phyloP scores from a whole-genome alignment of 2,113 vertebrate species.

The Cyanoramphus novaezelandiae region DNA sequence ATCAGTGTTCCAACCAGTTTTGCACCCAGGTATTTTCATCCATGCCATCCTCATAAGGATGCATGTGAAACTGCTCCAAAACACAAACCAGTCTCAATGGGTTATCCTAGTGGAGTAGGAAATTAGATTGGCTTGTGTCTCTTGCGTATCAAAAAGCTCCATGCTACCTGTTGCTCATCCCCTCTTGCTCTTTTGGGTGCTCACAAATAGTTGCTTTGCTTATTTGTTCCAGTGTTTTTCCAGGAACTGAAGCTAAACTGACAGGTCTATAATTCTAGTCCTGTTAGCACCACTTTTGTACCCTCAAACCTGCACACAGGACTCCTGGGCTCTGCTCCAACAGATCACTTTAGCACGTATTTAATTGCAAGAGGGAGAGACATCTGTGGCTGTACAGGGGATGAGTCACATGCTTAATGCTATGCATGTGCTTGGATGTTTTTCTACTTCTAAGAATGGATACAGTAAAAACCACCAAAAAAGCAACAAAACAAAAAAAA shows the following conservation, averaged over 20 bases:
- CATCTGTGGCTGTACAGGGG: background rate
- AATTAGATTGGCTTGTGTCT: background rate
- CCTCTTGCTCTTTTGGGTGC: background rate
- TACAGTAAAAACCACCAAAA: background rate
- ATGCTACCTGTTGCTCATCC: background rate
- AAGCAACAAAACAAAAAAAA: background rate
- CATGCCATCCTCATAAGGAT: background rate
- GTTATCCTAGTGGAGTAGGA: background rate
- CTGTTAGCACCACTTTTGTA: background rate
- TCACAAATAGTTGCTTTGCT: background rate
- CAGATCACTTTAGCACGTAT: background rate
- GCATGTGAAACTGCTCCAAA: background rate
- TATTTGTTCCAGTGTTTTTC: slow-evolving; percentile 1
- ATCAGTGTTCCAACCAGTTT: background rate
- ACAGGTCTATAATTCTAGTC: background rate
- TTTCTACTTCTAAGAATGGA: background rate
- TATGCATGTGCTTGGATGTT: background rate
- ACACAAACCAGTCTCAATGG: background rate
- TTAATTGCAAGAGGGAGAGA: background rate
- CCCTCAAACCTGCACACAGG: background rate
- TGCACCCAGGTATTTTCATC: background rate
- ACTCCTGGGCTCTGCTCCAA: slow-evolving; percentile 26
- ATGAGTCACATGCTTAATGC: background rate
- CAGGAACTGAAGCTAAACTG: background rate
- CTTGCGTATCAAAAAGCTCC: background rate